Conservation (phyloP, 1,140 invertebrate genomes). For the Pogonomyrmex californicus region DNA sequence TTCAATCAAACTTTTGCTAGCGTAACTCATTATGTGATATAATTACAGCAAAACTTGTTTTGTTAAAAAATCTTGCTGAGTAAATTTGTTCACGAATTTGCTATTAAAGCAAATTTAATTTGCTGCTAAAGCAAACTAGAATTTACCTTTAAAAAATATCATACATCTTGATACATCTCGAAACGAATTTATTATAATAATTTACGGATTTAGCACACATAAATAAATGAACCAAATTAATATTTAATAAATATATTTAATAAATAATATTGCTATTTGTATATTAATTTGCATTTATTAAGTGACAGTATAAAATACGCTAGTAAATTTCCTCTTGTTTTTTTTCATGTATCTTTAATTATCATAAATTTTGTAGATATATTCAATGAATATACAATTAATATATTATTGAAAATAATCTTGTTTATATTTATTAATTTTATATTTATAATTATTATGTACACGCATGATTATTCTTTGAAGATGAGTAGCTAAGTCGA, state of each 20-base stretch:
- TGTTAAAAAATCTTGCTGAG: no score
- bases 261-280: background rate
- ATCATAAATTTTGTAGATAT: background rate
- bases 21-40: no score
- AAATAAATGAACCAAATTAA: no score
- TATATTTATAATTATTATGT: no score
- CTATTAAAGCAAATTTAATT: no score
- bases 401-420: background rate
- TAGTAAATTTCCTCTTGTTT: background rate
- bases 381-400: background rate
- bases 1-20: background rate
- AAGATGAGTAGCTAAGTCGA: conserved; percentile 59
- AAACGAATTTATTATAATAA: background rate
- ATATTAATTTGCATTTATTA: background rate
- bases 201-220: background rate
- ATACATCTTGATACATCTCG: background rate
- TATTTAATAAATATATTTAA: background rate
- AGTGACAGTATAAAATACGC: background rate
- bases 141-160: no score
- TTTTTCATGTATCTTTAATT: background rate
- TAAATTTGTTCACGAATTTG: no score
- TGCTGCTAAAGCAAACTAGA: no score
- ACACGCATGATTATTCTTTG: background rate
- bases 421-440: no score
- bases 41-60: no score